Evolutionary conservation across 2,888 invertebrate species (phyloP).

Genomic region (Timandra comae): DNA sequence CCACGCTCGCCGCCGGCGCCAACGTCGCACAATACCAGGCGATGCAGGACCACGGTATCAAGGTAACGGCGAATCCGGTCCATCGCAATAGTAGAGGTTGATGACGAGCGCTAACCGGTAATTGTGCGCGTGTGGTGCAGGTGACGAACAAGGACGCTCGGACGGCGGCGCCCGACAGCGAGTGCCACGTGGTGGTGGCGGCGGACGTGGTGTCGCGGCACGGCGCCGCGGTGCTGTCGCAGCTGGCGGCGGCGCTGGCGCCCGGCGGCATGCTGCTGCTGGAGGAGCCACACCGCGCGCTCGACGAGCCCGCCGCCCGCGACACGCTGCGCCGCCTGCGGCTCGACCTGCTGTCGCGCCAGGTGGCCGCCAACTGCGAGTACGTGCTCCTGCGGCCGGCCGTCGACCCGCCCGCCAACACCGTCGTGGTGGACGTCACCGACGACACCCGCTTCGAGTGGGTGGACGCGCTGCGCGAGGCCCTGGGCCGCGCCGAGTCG

Average conservation of each 20-base stretch:
- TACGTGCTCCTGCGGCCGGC: conserved; percentile 81
- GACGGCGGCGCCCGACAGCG: conserved; percentile 76
- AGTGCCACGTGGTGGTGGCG: conserved; percentile 81
- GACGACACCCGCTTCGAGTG: conserved; percentile 83
- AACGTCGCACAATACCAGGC: conserved; percentile 68
- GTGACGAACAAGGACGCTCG: conserved; percentile 75
- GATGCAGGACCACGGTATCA: conserved; percentile 79
- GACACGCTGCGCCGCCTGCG: conserved; percentile 42
- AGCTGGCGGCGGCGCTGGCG: conserved; percentile 79
- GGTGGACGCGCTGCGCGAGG: conserved; percentile 88
- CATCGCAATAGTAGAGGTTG: too few species aligned
- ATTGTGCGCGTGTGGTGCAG: conserved; percentile 23
- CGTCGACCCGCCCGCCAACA: conserved; percentile 41
- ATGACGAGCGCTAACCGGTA: too few species aligned
- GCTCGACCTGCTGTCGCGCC: conserved; percentile 57
- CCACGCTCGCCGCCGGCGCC: conserved; percentile 59
- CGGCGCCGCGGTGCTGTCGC: conserved; percentile 67
- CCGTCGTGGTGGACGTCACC: conserved; percentile 79
- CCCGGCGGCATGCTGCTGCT: conserved; percentile 83
- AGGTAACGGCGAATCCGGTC: too few species aligned
- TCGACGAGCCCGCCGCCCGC: conserved; percentile 55
- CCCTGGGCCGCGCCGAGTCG: conserved; percentile 80
- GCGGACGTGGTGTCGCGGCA: conserved; percentile 80
- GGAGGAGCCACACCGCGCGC: conserved; percentile 78
- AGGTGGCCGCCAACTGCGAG: conserved; percentile 79